phyloP scores from a whole-genome alignment of 2,888 invertebrate genomes.

The Orgyia antiqua region DNA sequence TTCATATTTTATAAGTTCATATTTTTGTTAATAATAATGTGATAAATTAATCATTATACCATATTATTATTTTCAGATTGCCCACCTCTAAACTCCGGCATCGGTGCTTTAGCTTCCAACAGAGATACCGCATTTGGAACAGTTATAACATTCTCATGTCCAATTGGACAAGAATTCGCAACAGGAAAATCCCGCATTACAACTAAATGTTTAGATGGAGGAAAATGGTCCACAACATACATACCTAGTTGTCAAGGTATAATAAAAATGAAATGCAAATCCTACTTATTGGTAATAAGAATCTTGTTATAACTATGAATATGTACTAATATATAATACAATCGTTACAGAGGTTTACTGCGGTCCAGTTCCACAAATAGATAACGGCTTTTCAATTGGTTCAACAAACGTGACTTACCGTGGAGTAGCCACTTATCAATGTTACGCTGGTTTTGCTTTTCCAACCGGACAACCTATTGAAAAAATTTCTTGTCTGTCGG shows the following conservation, averaged over 20 bases:
- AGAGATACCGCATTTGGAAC: conserved; percentile 96
- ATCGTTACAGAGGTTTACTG: conserved; percentile 88
- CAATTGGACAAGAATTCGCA: conserved; percentile 95
- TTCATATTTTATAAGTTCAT: background rate
- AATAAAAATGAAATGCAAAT: too few species aligned
- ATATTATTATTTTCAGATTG: conserved; percentile 89
- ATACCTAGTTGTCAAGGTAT: conserved; percentile 95
- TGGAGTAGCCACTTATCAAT: conserved; percentile 96
- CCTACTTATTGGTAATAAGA: too few species aligned
- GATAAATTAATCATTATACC: too few species aligned
- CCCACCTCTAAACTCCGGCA: conserved; percentile 89
- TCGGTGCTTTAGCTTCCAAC: conserved; percentile 92
- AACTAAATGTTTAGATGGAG: conserved; percentile 92
- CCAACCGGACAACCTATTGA: conserved; percentile 92
- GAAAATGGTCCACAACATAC: conserved; percentile 94
- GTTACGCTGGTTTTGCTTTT: conserved; percentile 97
- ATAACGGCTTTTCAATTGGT: conserved; percentile 97
- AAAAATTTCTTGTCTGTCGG: conserved; percentile 91
- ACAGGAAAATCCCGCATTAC: conserved; percentile 91
- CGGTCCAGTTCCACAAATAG: conserved; percentile 98
- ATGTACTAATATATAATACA: too few species aligned
- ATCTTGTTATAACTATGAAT: too few species aligned
- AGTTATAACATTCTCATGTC: conserved; percentile 92
- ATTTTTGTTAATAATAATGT: conserved; percentile 8
- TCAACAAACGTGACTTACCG: conserved; percentile 96